Evolutionary conservation across 2,113 vertebrate genomes (phyloP), one percentile per base, ranked within the genome.

Genomic region (Zosterops borbonicus): DNA sequence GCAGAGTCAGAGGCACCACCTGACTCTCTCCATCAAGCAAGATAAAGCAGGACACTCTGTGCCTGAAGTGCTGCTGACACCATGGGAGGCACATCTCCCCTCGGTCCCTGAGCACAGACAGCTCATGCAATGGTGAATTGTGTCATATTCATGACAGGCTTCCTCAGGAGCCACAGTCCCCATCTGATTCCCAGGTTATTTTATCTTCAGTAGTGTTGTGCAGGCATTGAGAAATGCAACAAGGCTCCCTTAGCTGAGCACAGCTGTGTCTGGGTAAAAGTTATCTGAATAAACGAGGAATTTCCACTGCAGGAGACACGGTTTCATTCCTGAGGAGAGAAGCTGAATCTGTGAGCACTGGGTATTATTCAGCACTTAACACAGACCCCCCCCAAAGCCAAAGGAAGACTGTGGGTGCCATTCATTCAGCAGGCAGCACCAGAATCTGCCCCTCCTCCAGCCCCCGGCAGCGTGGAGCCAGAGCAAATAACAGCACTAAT

Each of bases 401-500:
- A 71, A 76, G 39, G 56, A 70, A 63, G 69, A 23, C 44, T 60
- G 69, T 35, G 17, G 83, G 37, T 83, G 73, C 83, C 77, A 53
- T 88, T 90, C 85, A 71, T 90, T 15, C 83, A 71, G 86, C 93
- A 92, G 79, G 85, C 90, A 94, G 85, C 47, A 58, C 9, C 35
- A 70, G 56, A 3, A 39, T 44, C 23, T 64, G 5, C 71, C 71
- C 85, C 62, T 95, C 79, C 87, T 93, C 75, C 71, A 2, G 15
- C 25, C n/a, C 49, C 90, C 41, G 49, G 80, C 94, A 93, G 90
- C 77, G 5, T 5, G 79, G 83, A 96, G 69, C 86, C 92, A 81
- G 82, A 95, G 93, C 90, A 95, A 95, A 95, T 78, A 95, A 70
- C 70, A 87, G 93, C 74, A 89, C 77, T 83, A 95, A 91, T 0